Conservation (phyloP, 2,888 invertebrate genomes). For the Lordiphosa fenestrarum region DNA sequence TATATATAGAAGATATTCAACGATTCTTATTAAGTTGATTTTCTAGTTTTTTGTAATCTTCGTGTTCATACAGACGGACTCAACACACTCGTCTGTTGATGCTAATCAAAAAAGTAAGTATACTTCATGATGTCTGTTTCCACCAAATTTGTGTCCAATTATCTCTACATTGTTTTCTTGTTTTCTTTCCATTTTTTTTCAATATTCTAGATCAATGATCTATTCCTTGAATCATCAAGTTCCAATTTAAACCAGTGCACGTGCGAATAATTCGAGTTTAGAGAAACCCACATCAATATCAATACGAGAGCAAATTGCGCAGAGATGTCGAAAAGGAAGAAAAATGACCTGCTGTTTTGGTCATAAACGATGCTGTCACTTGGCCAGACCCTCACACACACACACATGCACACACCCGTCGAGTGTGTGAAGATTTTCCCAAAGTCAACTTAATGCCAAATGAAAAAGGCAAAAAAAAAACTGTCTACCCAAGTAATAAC, state of each 20-base stretch:
- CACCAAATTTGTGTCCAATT: no score
- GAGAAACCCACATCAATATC: slow-evolving; percentile 20
- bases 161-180: neutral
- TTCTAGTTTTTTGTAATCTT: no score
- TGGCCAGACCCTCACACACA: slow-evolving; percentile 36
- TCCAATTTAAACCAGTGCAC: slow-evolving; percentile 61
- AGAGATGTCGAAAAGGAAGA: slow-evolving; percentile 43
- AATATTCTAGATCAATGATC: slow-evolving; percentile 30
- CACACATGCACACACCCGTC: slow-evolving; percentile 29
- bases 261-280: slow-evolving; percentile 63
- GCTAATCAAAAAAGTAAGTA: no score
- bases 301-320: slow-evolving; percentile 35
- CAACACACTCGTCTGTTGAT: no score
- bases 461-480: slow-evolving; percentile 26
- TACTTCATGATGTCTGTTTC: no score
- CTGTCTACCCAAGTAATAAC: slow-evolving; percentile 40
- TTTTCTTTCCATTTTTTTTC: slow-evolving; percentile 16
- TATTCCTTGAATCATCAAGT: slow-evolving; percentile 34
- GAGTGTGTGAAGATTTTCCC: slow-evolving; percentile 60
- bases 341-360: slow-evolving; percentile 64
- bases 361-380: slow-evolving; percentile 68
- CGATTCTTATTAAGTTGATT: no score
- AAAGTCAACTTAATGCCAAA: slow-evolving; percentile 55
- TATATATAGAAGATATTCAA: no score
- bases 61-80: no score